A percentile compares a stretch with the other conserved stretches of the same genome.
Evolutionary conservation across 2,888 invertebrate genomes (phyloP).

Genomic region (Ypsolopha scabrella): DNA sequence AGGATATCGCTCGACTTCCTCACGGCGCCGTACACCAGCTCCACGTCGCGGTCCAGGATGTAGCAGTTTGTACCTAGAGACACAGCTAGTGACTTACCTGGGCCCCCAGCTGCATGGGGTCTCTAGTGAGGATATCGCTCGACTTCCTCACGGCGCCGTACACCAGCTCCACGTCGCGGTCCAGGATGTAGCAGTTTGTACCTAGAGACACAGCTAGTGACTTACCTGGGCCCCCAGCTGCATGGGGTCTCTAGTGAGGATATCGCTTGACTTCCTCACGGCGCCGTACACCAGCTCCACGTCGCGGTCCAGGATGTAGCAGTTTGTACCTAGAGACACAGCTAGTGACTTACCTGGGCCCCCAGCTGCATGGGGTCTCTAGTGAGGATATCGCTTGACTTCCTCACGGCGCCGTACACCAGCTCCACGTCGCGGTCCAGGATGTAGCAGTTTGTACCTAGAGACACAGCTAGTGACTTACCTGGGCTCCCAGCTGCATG

Average conservation of each 20-base stretch:
- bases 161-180: slow-evolving; percentile 86
- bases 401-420: slow-evolving; percentile 85
- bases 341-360: slow-evolving; percentile 79
- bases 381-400: slow-evolving; percentile 87
- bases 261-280: slow-evolving; percentile 85
- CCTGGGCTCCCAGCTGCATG: slow-evolving; percentile 89
- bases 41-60: slow-evolving; percentile 85
- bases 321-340: too few relatives aligned
- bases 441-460: slow-evolving; percentile 82
- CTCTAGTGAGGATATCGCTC: slow-evolving; percentile 85
- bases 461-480: too few relatives aligned
- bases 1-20: slow-evolving; percentile 87
- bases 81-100: too few relatives aligned
- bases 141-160: slow-evolving; percentile 88
- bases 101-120: slow-evolving; percentile 90
- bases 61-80: too few relatives aligned
- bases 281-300: slow-evolving; percentile 88
- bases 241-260: slow-evolving; percentile 87
- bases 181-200: slow-evolving; percentile 83
- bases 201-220: too few relatives aligned
- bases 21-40: slow-evolving; percentile 86
- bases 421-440: slow-evolving; percentile 88
- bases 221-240: slow-evolving; percentile 87
- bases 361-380: slow-evolving; percentile 91
- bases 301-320: slow-evolving; percentile 85